Evolutionary conservation across 2,888 invertebrate genomes (phyloP), one percentile per base, ranked within the genome.

Genomic region (Acleris literana): DNA sequence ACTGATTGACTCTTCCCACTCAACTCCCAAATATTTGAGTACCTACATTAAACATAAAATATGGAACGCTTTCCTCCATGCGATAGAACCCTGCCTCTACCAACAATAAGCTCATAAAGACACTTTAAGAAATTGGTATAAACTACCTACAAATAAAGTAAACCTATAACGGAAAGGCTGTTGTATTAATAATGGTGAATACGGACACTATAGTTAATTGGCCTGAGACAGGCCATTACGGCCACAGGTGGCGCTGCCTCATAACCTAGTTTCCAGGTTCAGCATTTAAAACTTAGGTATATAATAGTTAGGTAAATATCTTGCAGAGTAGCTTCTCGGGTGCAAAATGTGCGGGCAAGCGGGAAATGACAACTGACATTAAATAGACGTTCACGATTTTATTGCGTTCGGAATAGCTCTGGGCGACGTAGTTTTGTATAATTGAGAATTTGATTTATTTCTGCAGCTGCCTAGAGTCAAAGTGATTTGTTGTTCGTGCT

Each of bases 201-300:
- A 53, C 20, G 49, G 51, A 46, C 55, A 55, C 55, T 44, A 43
- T 57, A 62, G 57, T 43, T 66, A 66, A 66, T 66, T 65, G 51
- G 29, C 20, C 18, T 20, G 43, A 20, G 66, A 57, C 66, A 69
- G 70, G 67, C 73, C 63, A 68, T 74, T 74, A 74, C 64, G 74
- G 77, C 78, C 85, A 83, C 87, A 88, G 87, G 87, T 90, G 88
- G 80, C 76, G 81, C 81, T 78, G 76, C 73, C 76, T 71, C 70
- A 74, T 82, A 83, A 83, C 85, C 85, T 72, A 87, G 81, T 87
- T 88, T 75, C 72, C 70, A 69, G 71, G 76, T 72, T 76, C 77
- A 76, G 73, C 78, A 82, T 87, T 85, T 82, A 82, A 84, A 87
- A 88, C 82, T 87, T 85, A 75, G 71, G 46, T 46, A 46, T 39